A percentile compares a stretch with the other conserved stretches of the same genome.
phyloP scores from a whole-genome alignment of 1,140 invertebrate genomes.

The Melipona quadrifasciata region DNA sequence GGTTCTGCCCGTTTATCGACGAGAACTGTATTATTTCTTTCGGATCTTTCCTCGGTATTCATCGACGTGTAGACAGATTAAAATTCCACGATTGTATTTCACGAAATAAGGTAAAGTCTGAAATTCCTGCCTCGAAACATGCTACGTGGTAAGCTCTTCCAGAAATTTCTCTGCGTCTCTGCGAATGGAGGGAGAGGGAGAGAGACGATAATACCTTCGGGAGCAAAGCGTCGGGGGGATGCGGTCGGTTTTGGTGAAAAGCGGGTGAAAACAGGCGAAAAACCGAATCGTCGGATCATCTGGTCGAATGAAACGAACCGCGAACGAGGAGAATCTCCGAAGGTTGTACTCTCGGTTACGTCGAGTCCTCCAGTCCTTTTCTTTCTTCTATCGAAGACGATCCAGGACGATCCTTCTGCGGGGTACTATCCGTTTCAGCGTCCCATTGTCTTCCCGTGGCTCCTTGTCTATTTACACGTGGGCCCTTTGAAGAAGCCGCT shows the following conservation, averaged over 20 bases:
- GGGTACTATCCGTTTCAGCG: slow-evolving; percentile 72
- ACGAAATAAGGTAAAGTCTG: not conserved
- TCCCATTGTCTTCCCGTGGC: slow-evolving; percentile 73
- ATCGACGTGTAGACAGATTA: not conserved
- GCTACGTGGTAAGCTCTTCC: not conserved
- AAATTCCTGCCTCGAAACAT: not conserved
- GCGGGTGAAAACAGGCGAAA: slow-evolving; percentile 61
- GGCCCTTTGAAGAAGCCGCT: slow-evolving; percentile 74
- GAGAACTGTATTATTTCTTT: not conserved
- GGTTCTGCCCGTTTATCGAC: not conserved
- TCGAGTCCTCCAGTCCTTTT: slow-evolving; percentile 28
- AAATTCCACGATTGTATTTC: not conserved
- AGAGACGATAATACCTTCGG: slow-evolving; percentile 7
- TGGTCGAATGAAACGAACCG: slow-evolving; percentile 67
- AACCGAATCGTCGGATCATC: slow-evolving; percentile 40
- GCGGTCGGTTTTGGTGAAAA: slow-evolving; percentile 55
- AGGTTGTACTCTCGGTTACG: not conserved
- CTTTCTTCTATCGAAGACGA: slow-evolving; percentile 67
- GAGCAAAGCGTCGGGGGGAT: not conserved
- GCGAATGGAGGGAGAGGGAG: not conserved
- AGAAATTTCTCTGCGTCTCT: not conserved
- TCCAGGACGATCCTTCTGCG: slow-evolving; percentile 53
- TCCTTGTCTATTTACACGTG: slow-evolving; percentile 66
- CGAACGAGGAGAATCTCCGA: slow-evolving; percentile 54
- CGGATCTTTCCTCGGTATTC: too few species aligned